Percentiles rank a stretch among this genome's conserved stretches.
phyloP scores from a whole-genome alignment of 2,888 invertebrate genomes.

The Tachystola acroxantha region DNA sequence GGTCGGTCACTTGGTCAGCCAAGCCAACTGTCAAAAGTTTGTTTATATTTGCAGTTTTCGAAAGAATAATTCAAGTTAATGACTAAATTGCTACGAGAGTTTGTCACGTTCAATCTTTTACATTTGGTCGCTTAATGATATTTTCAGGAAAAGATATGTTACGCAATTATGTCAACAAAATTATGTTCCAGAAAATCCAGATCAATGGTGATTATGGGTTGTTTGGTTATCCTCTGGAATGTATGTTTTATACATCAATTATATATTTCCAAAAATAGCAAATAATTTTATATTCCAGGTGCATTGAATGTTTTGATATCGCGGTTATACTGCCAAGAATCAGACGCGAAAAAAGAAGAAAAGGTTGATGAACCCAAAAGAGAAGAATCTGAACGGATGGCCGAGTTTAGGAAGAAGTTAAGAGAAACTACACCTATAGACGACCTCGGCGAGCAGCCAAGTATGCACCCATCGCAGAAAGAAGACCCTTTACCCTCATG shows the following conservation, averaged over 20 bases:
- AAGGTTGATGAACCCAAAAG: conserved; percentile 23
- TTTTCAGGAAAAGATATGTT: no score
- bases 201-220: background rate
- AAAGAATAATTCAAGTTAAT: no score
- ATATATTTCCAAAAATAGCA: no score
- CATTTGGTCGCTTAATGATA: no score
- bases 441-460: conserved; percentile 86
- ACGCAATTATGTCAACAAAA: background rate
- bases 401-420: conserved; percentile 86
- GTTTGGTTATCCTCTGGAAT: background rate
- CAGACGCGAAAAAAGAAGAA: conserved; percentile 20
- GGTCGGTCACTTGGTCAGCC: no score
- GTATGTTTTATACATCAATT: no score
- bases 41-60: no score
- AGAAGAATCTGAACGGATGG: conserved; percentile 61
- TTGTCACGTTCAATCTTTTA: no score
- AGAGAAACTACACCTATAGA: conserved; percentile 83
- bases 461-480: conserved; percentile 85
- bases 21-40: no score
- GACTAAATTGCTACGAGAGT: no score
- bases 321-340: conserved; percentile 32
- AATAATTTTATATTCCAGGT: conserved; percentile 6
- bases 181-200: background rate
- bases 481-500: conserved; percentile 90
- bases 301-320: conserved; percentile 4